These are phyloP conservation scores for Zenarchopterus dispar DNA, from an alignment of 2,797 vertebrate species.

Conservation along the genomic window DNA sequence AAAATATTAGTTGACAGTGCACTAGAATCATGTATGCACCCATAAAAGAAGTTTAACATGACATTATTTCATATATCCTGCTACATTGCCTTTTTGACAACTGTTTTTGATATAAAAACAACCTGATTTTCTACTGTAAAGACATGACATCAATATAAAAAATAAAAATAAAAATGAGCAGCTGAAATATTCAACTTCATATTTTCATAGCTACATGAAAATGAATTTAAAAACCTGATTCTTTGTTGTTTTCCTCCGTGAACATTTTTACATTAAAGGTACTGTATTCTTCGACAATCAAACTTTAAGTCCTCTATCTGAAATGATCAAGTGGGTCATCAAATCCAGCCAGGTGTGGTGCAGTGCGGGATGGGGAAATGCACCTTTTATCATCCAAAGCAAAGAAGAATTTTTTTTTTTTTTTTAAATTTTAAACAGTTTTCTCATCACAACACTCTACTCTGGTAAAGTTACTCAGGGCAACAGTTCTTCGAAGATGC, in stretches of 20 bases:
- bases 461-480: slow-evolving; percentile 62
- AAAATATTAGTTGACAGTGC: slow-evolving; percentile 32
- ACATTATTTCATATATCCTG: slow-evolving; percentile 40
- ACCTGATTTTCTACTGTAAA: slow-evolving; percentile 48
- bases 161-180: slow-evolving; percentile 22
- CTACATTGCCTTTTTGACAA: not conserved
- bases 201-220: slow-evolving; percentile 48
- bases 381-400: slow-evolving; percentile 65
- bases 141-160: slow-evolving; percentile 45
- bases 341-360: slow-evolving; percentile 56
- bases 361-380: slow-evolving; percentile 52
- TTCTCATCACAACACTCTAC: slow-evolving; percentile 72
- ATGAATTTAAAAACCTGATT: slow-evolving; percentile 65
- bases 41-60: slow-evolving; percentile 18
- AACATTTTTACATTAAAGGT: slow-evolving; percentile 81
- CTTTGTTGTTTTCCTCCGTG: slow-evolving; percentile 46
- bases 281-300: slow-evolving; percentile 55
- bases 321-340: slow-evolving; percentile 54
- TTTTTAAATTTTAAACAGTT: slow-evolving; percentile 37
- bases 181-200: slow-evolving; percentile 52
- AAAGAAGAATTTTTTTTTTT: slow-evolving; percentile 64
- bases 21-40: slow-evolving; percentile 12
- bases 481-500: slow-evolving; percentile 76
- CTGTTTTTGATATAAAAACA: slow-evolving; percentile 51
- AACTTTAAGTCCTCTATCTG: slow-evolving; percentile 57